Evolutionary conservation across 1,140 invertebrate species (phyloP).

Genomic region (Drosophila triauraria): DNA sequence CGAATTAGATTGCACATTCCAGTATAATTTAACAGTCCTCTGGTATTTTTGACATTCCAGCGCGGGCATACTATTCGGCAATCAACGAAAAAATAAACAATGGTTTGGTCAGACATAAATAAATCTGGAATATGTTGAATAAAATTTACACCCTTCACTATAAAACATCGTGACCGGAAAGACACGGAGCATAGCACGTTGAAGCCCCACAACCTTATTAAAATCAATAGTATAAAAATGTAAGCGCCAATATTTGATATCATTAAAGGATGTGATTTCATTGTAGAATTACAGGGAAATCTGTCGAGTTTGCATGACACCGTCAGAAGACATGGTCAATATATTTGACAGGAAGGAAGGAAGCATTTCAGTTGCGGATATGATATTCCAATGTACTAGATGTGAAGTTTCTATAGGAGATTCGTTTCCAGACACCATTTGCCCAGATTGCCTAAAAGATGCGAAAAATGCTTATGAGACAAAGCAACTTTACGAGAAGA

Average conservation of each 20-base stretch:
- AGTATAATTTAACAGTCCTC: not conserved
- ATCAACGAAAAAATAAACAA: not conserved
- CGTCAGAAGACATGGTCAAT: conserved; percentile 1
- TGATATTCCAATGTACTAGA: not conserved
- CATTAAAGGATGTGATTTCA: not conserved
- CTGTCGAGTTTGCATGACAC: conserved; percentile 1
- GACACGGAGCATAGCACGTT: not conserved
- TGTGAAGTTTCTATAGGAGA: not conserved
- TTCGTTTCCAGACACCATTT: not conserved
- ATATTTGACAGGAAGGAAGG: not conserved
- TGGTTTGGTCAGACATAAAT: too few species aligned
- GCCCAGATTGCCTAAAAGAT: not conserved
- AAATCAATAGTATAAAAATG: not conserved
- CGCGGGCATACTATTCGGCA: not conserved
- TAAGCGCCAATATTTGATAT: not conserved
- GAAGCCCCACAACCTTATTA: not conserved
- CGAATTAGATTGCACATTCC: too few species aligned
- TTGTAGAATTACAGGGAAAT: not conserved
- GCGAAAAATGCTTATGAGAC: conserved; percentile 9
- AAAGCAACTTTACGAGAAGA: conserved; percentile 1
- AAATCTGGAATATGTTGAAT: not conserved
- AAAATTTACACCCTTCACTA: not conserved
- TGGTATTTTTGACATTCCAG: not conserved
- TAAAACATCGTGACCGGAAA: not conserved
- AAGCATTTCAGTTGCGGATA: not conserved